phyloP scores from a whole-genome alignment of 2,888 invertebrate genomes.

The Eupithecia inturbata region DNA sequence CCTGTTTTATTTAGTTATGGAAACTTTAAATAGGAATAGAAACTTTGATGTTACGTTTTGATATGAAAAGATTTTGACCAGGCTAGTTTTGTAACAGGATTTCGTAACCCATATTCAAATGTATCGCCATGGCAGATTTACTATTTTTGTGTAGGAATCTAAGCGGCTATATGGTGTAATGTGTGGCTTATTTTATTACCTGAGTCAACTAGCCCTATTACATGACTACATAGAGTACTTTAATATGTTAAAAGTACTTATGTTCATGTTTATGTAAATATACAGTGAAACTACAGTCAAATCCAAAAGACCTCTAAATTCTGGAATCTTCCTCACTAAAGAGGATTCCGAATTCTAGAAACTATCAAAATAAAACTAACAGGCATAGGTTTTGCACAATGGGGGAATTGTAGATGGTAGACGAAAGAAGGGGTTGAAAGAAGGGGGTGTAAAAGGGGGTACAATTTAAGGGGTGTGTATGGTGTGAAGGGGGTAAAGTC shows the following conservation, averaged over 20 bases:
- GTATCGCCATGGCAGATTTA: neutral
- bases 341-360: slow-evolving; percentile 25
- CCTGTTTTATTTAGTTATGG: neutral
- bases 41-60: neutral
- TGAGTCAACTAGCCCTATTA: slow-evolving; percentile 5
- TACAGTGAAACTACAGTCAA: slow-evolving; percentile 20
- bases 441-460: neutral
- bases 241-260: too few species aligned
- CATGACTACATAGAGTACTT: neutral
- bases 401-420: slow-evolving; percentile 9
- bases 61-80: neutral
- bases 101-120: neutral
- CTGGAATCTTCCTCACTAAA: slow-evolving; percentile 50
- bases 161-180: neutral
- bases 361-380: slow-evolving; percentile 42
- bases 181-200: neutral
- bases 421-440: neutral
- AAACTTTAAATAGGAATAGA: neutral
- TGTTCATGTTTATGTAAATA: slow-evolving; percentile 26
- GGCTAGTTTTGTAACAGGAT: neutral
- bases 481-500: slow-evolving; percentile 62
- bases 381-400: slow-evolving; percentile 31
- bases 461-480: slow-evolving; percentile 26
- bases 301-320: slow-evolving; percentile 31
- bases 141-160: neutral